Evolutionary conservation across 92 coral and sea anemone genomes (phyloP), one percentile per base, ranked within the genome.

Genomic region (Heliopora coerulea): DNA sequence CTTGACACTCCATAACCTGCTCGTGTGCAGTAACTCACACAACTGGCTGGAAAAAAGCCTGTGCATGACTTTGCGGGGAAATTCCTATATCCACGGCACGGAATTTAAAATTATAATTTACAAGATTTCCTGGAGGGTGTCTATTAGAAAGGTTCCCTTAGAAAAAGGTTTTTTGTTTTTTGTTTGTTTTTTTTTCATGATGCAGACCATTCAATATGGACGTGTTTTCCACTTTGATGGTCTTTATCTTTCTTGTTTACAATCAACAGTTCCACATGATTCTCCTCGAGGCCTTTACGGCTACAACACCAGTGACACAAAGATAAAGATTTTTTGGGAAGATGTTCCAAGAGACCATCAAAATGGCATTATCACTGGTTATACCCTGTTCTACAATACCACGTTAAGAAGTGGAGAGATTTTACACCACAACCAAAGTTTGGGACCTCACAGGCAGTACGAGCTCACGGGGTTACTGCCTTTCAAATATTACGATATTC

Each of bases 271-370:
- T 46, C 59, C 74, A 27, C 34, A 67, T 13, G 40, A 8, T 49
- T 14, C 59, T 8, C 74, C 74, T 1, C 57, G 5, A 49, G 59
- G 23, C n/a, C 58, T 67, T 42, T 12, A 24, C 15, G 90, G 73
- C 2, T 79, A 69, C 83, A 91, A 89, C 79, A 82, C 85, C 9
- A 89, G 85, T 42, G 86, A 96, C 54, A 91, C 90, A 0, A 83
- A 88, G 18, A 68, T 89, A 26, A 31, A 34, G 1, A 35, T 91
- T 20, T 64, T 49, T 8, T 91, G 97, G 96, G 25, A 44, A 6
- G 76, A 74, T 21, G 59, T 91, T n/a, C 87, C 91, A 25, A 30
- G 29, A 0, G 52, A 69, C 0, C 60, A 66, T 14, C 59, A 39
- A 19, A 48, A 46, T 68, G 97, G 91, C 49, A 44, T 24, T 3